Evolutionary conservation across 2,888 invertebrate species (phyloP), one percentile per base, ranked within the genome.

Genomic region (Lottia scabra): DNA sequence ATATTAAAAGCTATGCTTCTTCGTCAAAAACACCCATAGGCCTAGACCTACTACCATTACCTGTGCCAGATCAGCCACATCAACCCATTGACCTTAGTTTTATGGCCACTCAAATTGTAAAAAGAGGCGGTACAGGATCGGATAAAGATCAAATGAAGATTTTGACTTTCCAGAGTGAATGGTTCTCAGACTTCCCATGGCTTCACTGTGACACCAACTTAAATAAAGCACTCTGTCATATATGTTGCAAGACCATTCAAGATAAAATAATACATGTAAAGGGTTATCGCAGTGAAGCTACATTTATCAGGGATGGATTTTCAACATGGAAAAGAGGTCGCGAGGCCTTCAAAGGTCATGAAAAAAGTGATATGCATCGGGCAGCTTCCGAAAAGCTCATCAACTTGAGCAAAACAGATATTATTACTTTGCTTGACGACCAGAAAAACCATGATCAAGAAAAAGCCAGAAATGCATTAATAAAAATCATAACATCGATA

Each of bases 201-300:
- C n/a, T n/a, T 56, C 56, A 56, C 23, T n/a, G 56, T 23, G 56
- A 56, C 56, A 19, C 56, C 23, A n/a, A 56, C 56, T 56, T 56
- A 23, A 56, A 56, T 8, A 56, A 16, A 23, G 56, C 56, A 16
- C 56, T 16, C 16, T 56, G 56, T n/a, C 56, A 8, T 48, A 8
- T 48, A 48, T 48, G 48, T 48, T 48, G 48, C 48, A 56, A 56
- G 23, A 23, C 56, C 19, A 56, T 56, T 56, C 56, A 56, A 56
- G 48, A 56, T 56, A 56, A 56, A 8, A 8, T 56, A 56, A 23
- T 56, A 56, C n/a, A 16, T 56, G 23, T 13, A 56, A 56, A 56
- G n/a, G n/a, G 6, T 56, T n/a, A 2, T n/a, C n/a, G n/a, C 12
- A 56, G 56, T 5, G 38, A 38, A 38, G 38, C 38, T 38, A 38